Evolutionary conservation across 2,797 vertebrate genomes (phyloP), one percentile per base, ranked within the genome.

Genomic region (Emys orbicularis): DNA sequence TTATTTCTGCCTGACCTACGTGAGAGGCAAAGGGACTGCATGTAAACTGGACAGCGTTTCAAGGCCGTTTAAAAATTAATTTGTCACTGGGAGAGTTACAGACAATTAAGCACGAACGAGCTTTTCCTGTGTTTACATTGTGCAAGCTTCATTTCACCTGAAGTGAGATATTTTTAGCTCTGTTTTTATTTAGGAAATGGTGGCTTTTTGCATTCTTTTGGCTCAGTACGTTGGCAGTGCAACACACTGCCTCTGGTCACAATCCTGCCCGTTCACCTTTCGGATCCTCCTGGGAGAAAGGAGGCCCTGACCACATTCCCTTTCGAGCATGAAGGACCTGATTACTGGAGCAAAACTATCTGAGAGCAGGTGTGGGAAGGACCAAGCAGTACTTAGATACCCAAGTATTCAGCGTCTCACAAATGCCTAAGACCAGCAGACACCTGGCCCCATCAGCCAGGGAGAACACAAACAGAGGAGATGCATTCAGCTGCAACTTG

Each of bases 401-500:
- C 79, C 56, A 86, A 93, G 90, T 79, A 34, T 86, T 93, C 90
- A 59, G 49, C 88, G 83, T 4, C 87, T 90, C 83, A 86, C 86
- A 94, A 95, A 68, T 41, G 12, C 4, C 12, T 53, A 5, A 61
- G 92, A 72, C 56, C 88, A n/a, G 61, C 68, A 93, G 96, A 79
- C 68, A 93, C 76, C 90, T 93, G 77, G 76, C 83, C 94, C 76
- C 47, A 81, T 29, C 68, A 77, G n/a, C 0, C 0, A 19, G 31
- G 15, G 23, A 81, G 49, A 92, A 61, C 6, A 5, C 54, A 91
- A 88, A 79, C 83, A 84, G 83, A 84, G 84, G 88, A 93, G 96
- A 96, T 96, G 96, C 88, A 95, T 94, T 90, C 19, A 0, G 4
- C 72, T 95, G 92, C 81, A 97, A 95, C 81, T 91, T 85, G 61